Base-by-base conservation (phyloP, 2,797 vertebrate species). In the Rhynchonycteris naso region DNA sequence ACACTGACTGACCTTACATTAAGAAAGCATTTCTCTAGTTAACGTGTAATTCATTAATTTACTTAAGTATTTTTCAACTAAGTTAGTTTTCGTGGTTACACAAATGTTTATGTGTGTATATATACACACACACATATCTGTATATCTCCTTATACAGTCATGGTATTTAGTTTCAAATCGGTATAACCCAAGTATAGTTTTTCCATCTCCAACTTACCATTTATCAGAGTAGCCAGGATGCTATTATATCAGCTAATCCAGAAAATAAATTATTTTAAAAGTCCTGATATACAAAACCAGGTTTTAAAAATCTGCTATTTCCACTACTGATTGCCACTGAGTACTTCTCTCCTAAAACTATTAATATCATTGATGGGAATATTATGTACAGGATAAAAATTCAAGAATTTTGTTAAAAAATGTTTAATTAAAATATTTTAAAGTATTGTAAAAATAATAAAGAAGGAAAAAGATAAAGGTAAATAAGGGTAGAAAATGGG, bases 231-330 rank as follows among this genome's bases (percentile, higher is more conserved):
- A 87, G 59, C 75, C 28, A 65, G 58, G 26, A 83, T 86, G 65
- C 24, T 58, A 82, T 72, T 43, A 19, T 21, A 89, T 82, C 47
- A 89, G 68, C 43, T 65, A 80, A 30, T 83, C 43, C 11, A 79
- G 14, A 33, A 26, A 85, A 81, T 61, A 65, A 66, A 75, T 88
- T 75, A n/a, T 80, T 59, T 66, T 50, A 74, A 83, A 71, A 75
- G 74, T 94, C 30, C 66, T 93, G n/a, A 21, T 26, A 86, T 33
- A 72, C n/a, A 86, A 83, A 96, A 43, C 11, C 63, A 16, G 38
- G 35, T 38, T 95, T 86, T 4, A 74, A 90, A 95, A 86, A 88
- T 47, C 65, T 75, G 75, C 61, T 75, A 76, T 52, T 88, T 94
- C 33, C 22, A 63, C 33, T 87, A 82, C 35, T 93, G 52, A 92